phyloP scores from a whole-genome alignment of 2,113 vertebrate genomes.

The Carassius carassius region DNA sequence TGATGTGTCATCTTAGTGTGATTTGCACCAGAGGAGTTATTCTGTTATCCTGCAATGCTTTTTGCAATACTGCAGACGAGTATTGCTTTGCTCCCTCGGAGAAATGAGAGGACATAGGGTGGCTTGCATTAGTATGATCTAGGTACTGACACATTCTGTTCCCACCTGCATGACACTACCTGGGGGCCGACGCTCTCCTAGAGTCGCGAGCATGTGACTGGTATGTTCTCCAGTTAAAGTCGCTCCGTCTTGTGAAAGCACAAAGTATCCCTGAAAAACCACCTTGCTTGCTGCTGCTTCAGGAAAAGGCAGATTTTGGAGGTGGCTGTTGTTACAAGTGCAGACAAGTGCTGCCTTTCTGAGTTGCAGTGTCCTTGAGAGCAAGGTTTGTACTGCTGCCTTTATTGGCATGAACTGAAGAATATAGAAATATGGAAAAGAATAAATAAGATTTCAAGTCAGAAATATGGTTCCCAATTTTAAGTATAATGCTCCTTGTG shows the following conservation, averaged over 20 bases:
- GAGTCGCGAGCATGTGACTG: constrained; percentile 49
- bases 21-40: constrained; percentile 10
- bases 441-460: neutral
- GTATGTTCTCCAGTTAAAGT: constrained; percentile 49
- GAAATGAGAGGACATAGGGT: neutral
- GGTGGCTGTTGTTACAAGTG: constrained; percentile 49
- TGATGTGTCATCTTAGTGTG: constrained; percentile 5
- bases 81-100: constrained; percentile 17
- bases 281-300: constrained; percentile 41
- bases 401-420: constrained; percentile 33
- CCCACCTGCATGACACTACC: constrained; percentile 37
- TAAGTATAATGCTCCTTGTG: neutral
- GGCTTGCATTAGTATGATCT: constrained; percentile 50
- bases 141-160: constrained; percentile 42
- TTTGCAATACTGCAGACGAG: constrained; percentile 5
- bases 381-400: constrained; percentile 42
- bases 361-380: constrained; percentile 59
- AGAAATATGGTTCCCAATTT: neutral
- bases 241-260: constrained; percentile 54
- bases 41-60: neutral
- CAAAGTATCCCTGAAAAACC: constrained; percentile 46
- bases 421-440: constrained; percentile 1
- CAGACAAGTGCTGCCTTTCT: constrained; percentile 50
- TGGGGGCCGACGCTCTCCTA: constrained; percentile 32
- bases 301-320: constrained; percentile 50